Evolutionary conservation across 1,140 invertebrate genomes (phyloP).

Genomic region (Drosophila pseudoananassae): DNA sequence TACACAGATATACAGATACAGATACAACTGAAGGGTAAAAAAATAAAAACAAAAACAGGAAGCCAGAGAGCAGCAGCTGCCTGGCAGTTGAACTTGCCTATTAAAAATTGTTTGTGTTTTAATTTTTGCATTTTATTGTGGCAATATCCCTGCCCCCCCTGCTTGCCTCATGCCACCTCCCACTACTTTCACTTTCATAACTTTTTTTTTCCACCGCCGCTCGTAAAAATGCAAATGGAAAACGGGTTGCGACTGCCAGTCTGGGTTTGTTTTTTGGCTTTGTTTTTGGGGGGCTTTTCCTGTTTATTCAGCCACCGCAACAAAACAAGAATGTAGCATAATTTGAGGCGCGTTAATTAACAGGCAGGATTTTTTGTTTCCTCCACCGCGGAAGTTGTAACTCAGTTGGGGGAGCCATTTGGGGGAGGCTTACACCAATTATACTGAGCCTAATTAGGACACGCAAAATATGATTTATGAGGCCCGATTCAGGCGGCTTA

Average conservation of each 20-base stretch:
- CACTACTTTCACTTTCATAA: constrained; percentile 75
- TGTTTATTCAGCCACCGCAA: constrained; percentile 30
- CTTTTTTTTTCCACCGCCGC: constrained; percentile 31
- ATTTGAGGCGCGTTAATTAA: constrained; percentile 64
- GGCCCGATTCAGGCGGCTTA: constrained; percentile 20
- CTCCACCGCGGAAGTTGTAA: constrained; percentile 42
- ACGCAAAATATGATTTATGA: constrained; percentile 67
- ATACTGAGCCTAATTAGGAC: constrained; percentile 62
- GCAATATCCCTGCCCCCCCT: background rate
- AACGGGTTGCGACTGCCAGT: constrained; percentile 33
- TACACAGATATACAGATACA: background rate
- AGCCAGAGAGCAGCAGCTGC: constrained; percentile 11
- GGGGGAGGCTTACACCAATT: constrained; percentile 37
- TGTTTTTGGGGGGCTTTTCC: constrained; percentile 24
- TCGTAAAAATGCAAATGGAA: constrained; percentile 71
- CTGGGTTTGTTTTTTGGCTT: constrained; percentile 25
- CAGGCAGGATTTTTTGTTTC: constrained; percentile 34
- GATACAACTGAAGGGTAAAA: background rate
- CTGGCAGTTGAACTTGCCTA: constrained; percentile 21
- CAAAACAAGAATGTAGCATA: constrained; percentile 54
- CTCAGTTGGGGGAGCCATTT: constrained; percentile 25
- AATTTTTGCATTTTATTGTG: constrained; percentile 68
- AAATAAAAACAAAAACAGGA: constrained; percentile 24
- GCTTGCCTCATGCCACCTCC: constrained; percentile 1
- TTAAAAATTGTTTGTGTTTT: constrained; percentile 59